Conservation (phyloP, 2,797 vertebrate genomes). For the Darevskia nairensis region DNA sequence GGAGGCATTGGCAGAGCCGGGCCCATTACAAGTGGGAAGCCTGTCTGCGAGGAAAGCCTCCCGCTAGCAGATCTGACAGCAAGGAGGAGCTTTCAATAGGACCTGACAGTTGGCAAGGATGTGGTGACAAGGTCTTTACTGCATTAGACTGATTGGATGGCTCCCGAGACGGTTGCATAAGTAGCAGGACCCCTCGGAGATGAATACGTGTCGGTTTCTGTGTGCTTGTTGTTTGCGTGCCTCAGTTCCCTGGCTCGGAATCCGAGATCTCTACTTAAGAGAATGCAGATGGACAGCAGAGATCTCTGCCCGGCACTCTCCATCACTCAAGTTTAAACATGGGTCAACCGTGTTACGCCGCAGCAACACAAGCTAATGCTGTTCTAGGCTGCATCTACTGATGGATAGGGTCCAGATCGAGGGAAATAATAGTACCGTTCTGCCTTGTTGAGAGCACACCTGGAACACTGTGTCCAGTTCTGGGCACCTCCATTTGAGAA, state of each 20-base stretch:
- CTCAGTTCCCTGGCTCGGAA: not conserved
- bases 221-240: too few species aligned
- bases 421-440: too few species aligned
- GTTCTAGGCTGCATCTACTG: too few species aligned
- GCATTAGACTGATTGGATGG: not conserved
- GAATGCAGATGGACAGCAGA: not conserved
- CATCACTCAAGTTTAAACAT: not conserved
- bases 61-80: not conserved
- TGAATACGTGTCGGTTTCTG: not conserved
- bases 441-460: too few species aligned
- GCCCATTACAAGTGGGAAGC: not conserved
- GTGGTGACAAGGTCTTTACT: not conserved
- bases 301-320: too few species aligned
- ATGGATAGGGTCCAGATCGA: too few species aligned
- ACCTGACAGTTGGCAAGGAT: conserved; percentile 5
- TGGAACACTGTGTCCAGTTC: too few species aligned
- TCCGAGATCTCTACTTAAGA: not conserved
- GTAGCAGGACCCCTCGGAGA: not conserved
- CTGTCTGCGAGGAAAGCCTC: not conserved
- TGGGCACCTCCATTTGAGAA: too few species aligned
- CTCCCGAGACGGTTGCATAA: not conserved
- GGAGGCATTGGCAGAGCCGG: not conserved
- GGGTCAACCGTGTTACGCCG: too few species aligned
- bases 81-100: not conserved
- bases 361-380: too few species aligned